Conservation (phyloP, 2,888 invertebrate species). For the Papilio elwesi region DNA sequence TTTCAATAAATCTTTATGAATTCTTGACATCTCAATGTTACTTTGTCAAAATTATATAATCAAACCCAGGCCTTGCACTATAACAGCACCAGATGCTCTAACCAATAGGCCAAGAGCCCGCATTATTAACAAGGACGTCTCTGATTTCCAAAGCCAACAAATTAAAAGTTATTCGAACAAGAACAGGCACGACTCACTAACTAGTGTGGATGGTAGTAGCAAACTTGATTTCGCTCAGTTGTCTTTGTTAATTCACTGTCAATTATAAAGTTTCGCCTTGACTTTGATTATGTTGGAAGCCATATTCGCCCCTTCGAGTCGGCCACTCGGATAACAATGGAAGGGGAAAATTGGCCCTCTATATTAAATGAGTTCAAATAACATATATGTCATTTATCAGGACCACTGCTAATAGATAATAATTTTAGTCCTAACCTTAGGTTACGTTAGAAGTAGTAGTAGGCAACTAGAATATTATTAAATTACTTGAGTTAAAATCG, state of each 20-base stretch:
- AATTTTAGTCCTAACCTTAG: no score
- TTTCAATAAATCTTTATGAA: no score
- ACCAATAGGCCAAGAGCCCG: neutral
- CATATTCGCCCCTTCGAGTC: neutral
- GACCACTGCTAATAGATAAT: no score
- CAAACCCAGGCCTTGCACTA: no score
- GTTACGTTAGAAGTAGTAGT: no score
- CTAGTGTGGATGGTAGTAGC: neutral
- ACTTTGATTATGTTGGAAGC: constrained; percentile 6
- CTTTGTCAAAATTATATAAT: no score
- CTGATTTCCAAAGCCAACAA: neutral
- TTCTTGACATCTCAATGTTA: no score
- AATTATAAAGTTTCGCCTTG: constrained; percentile 10
- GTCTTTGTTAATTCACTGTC: constrained; percentile 5
- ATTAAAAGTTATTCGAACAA: neutral
- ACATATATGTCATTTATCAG: neutral
- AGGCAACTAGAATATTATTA: no score
- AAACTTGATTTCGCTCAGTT: constrained; percentile 1
- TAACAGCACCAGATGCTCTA: no score
- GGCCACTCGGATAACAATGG: neutral
- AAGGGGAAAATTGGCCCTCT: neutral
- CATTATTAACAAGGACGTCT: neutral
- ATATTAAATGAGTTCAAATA: neutral
- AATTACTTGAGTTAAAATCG: no score
- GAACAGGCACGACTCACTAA: neutral